These are phyloP conservation scores for Rallus limicola DNA, from an alignment of 2,113 vertebrate species.

Conservation along the genomic window DNA sequence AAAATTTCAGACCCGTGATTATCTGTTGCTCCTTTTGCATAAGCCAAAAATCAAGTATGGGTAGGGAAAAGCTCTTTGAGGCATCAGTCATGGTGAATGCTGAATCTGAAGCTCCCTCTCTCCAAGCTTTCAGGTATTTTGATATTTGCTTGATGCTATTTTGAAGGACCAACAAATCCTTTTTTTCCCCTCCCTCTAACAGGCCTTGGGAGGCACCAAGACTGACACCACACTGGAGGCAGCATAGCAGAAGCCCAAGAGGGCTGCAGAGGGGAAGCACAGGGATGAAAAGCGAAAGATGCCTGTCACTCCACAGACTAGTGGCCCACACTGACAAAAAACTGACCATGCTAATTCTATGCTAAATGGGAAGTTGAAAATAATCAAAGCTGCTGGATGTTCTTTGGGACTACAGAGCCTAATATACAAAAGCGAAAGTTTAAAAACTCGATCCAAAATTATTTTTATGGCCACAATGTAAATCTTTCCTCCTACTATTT, in stretches of 20 bases:
- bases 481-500: slow-evolving; percentile 2
- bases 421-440: not conserved
- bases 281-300: not conserved
- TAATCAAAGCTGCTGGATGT: not conserved
- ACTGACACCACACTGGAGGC: not conserved
- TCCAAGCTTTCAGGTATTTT: not conserved
- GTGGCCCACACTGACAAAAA: not conserved
- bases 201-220: not conserved
- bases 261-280: not conserved
- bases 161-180: not conserved
- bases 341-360: not conserved
- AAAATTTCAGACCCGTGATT: not conserved
- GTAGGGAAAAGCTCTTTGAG: not conserved
- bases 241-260: not conserved
- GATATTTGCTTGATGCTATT: not conserved
- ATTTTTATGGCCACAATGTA: not conserved
- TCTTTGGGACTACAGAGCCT: not conserved
- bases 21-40: not conserved
- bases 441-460: not conserved
- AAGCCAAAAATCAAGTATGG: not conserved
- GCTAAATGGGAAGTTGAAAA: not conserved
- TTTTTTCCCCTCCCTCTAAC: not conserved
- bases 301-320: fast-evolving
- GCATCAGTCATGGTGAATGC: not conserved
- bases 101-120: not conserved